Evolutionary conservation across 2,888 invertebrate species (phyloP), one percentile per base, ranked within the genome.

Genomic region (Drosophila anomalata): DNA sequence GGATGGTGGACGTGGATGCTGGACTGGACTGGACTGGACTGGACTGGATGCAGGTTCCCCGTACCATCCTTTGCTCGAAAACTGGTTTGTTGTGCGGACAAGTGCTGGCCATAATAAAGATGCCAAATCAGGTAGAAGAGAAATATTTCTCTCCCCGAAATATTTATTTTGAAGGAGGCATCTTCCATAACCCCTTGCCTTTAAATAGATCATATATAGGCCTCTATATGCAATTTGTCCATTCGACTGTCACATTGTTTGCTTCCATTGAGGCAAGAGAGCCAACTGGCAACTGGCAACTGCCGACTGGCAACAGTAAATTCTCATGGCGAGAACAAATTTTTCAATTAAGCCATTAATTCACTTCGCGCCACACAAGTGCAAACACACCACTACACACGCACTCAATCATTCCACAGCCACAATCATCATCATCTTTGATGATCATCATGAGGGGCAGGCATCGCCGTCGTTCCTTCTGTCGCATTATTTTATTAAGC

Each of bases 311-410:
- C 41, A 42, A 60, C 61, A 50, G 60, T 60, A 78, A 76, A 79
- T 83, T 87, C 80, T 80, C 81, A 78, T 86, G 84, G 88, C 82
- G 89, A 83, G 78, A 81, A 87, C 84, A 90, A 90, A 90, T 90
- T 90, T 90, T 90, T 90, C 91, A 90, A 90, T 90, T 90, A 90
- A 90, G 89, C 89, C 87, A 90, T 90, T 90, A 89, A 90, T 90
- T 90, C 89, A 85, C 75, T 90, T 71, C 75, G 82, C 75, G 78
- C 80, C 79, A 78, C 73, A 67, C 67, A 69, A 58, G 58, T 47
- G 72, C 55, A 70, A 55, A 67, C 42, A 58, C 62, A 72, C 48
- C 62, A 44, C 48, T 59, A 63, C 51, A 46, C 39, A 61, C 65
- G 65, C 63, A 59, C 51, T 42, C 65, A 60, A 22, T 42, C 54